Conservation (phyloP, 2,888 invertebrate species). For the Anorthoa munda region DNA sequence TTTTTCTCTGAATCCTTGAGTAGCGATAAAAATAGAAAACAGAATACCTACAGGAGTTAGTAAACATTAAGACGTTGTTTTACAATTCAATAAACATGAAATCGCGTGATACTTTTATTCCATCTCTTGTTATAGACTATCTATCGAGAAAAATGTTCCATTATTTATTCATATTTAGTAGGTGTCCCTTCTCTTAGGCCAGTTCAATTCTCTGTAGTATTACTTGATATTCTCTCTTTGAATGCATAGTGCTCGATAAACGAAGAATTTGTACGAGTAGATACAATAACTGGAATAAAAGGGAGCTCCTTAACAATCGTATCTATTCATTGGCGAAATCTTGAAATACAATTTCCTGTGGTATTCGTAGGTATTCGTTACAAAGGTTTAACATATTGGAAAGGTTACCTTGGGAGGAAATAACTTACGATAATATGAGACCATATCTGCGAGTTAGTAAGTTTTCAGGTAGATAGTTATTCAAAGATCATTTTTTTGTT, state of each 20-base stretch:
- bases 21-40: slow-evolving; percentile 7
- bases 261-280: slow-evolving; percentile 75
- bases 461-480: slow-evolving; percentile 19
- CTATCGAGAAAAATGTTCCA: slow-evolving; percentile 21
- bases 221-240: slow-evolving; percentile 74
- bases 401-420: slow-evolving; percentile 47
- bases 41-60: neutral
- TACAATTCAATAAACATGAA: slow-evolving; percentile 37
- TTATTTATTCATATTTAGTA: slow-evolving; percentile 68
- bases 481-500: neutral
- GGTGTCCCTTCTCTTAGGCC: slow-evolving; percentile 63
- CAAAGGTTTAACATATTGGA: slow-evolving; percentile 59
- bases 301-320: slow-evolving; percentile 77
- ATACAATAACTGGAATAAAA: slow-evolving; percentile 78
- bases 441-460: slow-evolving; percentile 32
- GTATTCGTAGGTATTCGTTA: slow-evolving; percentile 36
- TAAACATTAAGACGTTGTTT: slow-evolving; percentile 12
- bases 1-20: neutral
- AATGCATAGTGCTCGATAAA: slow-evolving; percentile 74
- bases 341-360: slow-evolving; percentile 63
- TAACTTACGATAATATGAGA: slow-evolving; percentile 46
- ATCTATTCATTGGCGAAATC: slow-evolving; percentile 77
- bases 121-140: slow-evolving; percentile 20
- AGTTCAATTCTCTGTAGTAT: slow-evolving; percentile 64
- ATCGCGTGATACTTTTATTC: slow-evolving; percentile 18